Base-by-base conservation (phyloP, 2,888 invertebrate species). In the Eurois occulta region DNA sequence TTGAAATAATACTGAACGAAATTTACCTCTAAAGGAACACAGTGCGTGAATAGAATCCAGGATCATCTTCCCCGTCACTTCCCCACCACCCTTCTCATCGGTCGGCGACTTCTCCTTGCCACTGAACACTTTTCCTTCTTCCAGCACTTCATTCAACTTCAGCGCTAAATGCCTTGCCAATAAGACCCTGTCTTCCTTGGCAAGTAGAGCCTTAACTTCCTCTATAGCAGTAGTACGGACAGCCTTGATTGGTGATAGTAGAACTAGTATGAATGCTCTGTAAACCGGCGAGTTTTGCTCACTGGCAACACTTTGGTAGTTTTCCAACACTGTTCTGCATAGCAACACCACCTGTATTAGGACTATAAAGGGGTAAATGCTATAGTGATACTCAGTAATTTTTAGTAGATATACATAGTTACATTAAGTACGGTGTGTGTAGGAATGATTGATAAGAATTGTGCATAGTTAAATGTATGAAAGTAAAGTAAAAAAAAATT, bases 261-360 rank as follows among this genome's bases (percentile, higher is more conserved):
- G 95, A 74, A 98, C 98, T 84, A 97, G 97, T 69, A 98, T 95
- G 46, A 99, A 95, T 0, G 98, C 98, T 88, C 97, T 97, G 91
- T 98, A 97, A 69, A 98, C 94, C 0, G 98, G 98, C 5, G 97
- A 97, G 32, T 97, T 94, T 87, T 97, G 97, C 32, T 98, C 98
- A 86, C 97, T 97, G 85, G 98, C 94, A 92, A 97, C 97, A 87
- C 97, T 97, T 21, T 97, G 97, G 95, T 98, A 98, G 86, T 98
- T 97, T 80, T 97, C 97, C 69, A 99, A 95, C 62, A 99, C 96
- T 82, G 97, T 97, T 93, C 98, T 98, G 91, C 98, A 98, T 88
- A 99, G 97, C 89, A 98, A 96, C 95, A 98, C 98, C 86, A 99
- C 97, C 94, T 98, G 97, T 95, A 97, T 93, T 92, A 95, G 94